Conservation (phyloP, 2,888 invertebrate genomes). For the Escarpia spicata region DNA sequence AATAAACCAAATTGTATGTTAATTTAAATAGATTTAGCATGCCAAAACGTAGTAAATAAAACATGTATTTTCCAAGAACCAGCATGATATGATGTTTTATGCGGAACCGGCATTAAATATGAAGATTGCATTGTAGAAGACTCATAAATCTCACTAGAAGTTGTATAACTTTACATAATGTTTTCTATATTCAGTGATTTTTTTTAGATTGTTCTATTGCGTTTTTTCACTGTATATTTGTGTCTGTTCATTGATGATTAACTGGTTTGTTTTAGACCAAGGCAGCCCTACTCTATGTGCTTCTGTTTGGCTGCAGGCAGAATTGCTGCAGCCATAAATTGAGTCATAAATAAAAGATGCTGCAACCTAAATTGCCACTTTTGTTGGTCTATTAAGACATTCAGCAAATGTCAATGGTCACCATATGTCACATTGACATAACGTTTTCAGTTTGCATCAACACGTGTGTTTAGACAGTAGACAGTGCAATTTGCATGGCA, state of each 20-base stretch:
- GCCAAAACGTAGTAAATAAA: no score
- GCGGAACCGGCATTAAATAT: background rate
- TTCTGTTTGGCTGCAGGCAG: background rate
- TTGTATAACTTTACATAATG: background rate
- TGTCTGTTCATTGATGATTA: background rate
- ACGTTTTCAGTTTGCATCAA: background rate
- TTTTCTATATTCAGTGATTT: background rate
- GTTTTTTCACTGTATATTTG: background rate
- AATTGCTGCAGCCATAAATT: background rate
- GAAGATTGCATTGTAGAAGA: background rate
- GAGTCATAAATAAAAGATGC: conserved; percentile 12
- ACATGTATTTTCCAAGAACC: no score
- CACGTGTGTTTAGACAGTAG: background rate
- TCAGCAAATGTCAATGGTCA: background rate
- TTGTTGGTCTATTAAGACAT: background rate
- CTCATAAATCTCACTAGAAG: background rate
- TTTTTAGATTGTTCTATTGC: background rate
- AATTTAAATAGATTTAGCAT: no score
- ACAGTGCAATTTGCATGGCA: background rate
- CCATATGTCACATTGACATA: background rate
- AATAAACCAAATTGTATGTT: no score
- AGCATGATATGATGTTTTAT: background rate
- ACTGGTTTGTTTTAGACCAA: background rate
- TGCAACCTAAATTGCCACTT: background rate
- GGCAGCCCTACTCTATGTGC: background rate